phyloP scores from a whole-genome alignment of 2,113 vertebrate species.

The Lota lota region DNA sequence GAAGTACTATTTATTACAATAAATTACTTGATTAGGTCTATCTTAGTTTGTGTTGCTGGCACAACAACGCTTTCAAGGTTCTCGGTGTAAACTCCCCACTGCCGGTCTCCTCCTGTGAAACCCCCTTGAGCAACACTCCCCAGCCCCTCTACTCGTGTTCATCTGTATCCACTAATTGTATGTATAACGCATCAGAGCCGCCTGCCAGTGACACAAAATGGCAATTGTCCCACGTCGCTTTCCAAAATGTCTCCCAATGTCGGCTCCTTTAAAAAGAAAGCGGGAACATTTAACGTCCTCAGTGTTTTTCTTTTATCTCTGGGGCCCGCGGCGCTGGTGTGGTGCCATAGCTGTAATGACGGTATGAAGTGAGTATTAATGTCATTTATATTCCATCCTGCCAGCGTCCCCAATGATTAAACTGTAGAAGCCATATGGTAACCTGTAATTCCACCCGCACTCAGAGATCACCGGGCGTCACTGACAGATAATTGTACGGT shows the following conservation, averaged over 20 bases:
- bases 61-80: too few species aligned
- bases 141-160: too few species aligned
- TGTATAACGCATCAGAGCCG: too few species aligned
- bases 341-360: background rate
- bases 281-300: background rate
- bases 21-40: too few species aligned
- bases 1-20: too few species aligned
- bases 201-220: too few species aligned
- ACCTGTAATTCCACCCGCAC: conserved; percentile 47
- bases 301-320: background rate
- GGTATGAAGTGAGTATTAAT: conserved; percentile 10
- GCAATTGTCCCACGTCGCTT: background rate
- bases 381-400: conserved; percentile 26
- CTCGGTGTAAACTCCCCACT: too few species aligned
- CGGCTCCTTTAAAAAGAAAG: background rate
- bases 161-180: too few species aligned
- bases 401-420: conserved; percentile 45
- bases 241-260: conserved; percentile 17
- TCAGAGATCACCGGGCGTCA: conserved; percentile 19
- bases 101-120: too few species aligned
- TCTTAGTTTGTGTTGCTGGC: too few species aligned
- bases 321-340: background rate
- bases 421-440: conserved; percentile 33
- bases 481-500: conserved; percentile 33
- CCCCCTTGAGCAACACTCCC: too few species aligned